Evolutionary conservation across 2,888 invertebrate genomes (phyloP), one percentile per base, ranked within the genome.

Genomic region (Leucoma salicis): DNA sequence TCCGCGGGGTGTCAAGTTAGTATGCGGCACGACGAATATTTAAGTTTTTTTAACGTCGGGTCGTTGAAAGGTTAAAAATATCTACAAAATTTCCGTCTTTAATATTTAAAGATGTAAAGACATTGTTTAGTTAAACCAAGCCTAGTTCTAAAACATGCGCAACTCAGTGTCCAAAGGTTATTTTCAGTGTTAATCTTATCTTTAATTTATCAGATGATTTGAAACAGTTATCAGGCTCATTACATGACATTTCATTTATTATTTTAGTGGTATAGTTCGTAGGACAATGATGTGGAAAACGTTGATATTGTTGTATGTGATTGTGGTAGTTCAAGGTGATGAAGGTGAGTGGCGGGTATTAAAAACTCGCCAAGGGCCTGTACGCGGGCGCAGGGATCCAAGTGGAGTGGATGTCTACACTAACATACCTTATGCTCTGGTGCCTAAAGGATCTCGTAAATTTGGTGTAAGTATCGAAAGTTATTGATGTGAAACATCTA

Each of bases 311-410:
- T 15, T 51, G n/a, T 46, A 38, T 33, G 32, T 42, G 7, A 31
- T 35, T 13, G 42, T 33, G 5, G 14, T 42, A 1, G 16, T 36
- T 36, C 14, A 35, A 3, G 44, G 42, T 7, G 52, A 52, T 38
- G 48, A 46, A 1, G 41, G 35, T 37, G 46, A 55, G 14, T 63
- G 66, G 25, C 45, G 35, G 14, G 13, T 61, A 15, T 65, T 77
- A 6, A 44, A 52, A n/a, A 70, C 53, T 1, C 18, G 33, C 0
- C 74, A 74, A 42, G 78, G 77, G 1, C 59, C 61, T 0, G 69
- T 78, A 10, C 59, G 63, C 2, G 78, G 78, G 0, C 73, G 66
- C 34, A 66, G 48, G 24, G 66, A 68, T 2, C 47, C 60, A 0
- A 51, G 5, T 10, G 48, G 48, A 8, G 25, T 41, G 6, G 40